Percentiles rank a stretch among this genome's conserved stretches.
phyloP scores from a whole-genome alignment of 1,140 invertebrate genomes.

The Bombyx mandarina region DNA sequence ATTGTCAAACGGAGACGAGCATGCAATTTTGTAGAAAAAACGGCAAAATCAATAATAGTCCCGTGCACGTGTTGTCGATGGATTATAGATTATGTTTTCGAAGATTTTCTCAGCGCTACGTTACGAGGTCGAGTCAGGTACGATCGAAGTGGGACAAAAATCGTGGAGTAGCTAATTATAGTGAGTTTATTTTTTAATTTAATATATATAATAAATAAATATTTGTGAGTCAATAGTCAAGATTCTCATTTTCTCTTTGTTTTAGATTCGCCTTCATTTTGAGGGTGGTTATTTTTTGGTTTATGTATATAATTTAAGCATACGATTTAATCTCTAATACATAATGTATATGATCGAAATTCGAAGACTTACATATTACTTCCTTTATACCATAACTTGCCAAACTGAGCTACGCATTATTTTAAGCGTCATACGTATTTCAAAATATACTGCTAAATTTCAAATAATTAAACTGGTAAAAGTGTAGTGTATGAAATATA shows the following conservation, averaged over 20 bases:
- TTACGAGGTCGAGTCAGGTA: conserved; percentile 49
- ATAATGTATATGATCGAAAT: too few relatives aligned
- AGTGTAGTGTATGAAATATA: neutral
- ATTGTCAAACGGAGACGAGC: conserved; percentile 47
- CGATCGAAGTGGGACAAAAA: conserved; percentile 17
- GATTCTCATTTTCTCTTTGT: too few relatives aligned
- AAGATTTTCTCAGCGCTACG: conserved; percentile 63
- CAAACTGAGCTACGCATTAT: too few relatives aligned
- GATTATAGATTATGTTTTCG: conserved; percentile 66
- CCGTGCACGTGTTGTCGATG: conserved; percentile 64
- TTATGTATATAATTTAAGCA: too few relatives aligned
- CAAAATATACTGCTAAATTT: neutral
- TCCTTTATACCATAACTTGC: too few relatives aligned
- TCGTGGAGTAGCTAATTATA: conserved; percentile 17
- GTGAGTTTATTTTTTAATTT: too few relatives aligned
- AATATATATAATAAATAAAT: neutral
- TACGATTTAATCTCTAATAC: too few relatives aligned
- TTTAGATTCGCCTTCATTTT: too few relatives aligned
- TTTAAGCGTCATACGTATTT: too few relatives aligned
- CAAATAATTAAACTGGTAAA: neutral
- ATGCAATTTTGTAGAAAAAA: conserved; percentile 68
- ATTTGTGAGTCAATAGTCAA: neutral
- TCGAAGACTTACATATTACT: too few relatives aligned
- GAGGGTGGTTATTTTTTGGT: too few relatives aligned
- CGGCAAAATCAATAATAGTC: conserved; percentile 68